Base-by-base conservation (phyloP, 1,140 invertebrate species). In the Diuraphis noxia region DNA sequence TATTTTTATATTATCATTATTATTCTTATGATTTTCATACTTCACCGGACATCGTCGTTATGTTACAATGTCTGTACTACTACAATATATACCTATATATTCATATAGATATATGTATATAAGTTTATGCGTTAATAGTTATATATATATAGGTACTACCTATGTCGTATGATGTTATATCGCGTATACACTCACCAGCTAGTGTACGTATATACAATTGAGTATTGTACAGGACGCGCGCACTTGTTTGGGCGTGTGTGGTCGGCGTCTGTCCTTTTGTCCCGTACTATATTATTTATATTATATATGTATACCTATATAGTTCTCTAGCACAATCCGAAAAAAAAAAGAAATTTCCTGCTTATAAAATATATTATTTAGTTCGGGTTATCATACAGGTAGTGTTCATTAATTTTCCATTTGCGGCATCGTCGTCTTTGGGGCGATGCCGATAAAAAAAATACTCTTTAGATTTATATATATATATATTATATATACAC, bases 321-420 rank as follows among this genome's bases (percentile, higher is more conserved):
- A 63, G 77, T 91, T 43, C 34, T 81, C 63, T 23, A 25, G 77
- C 34, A 90, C 43, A 52, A 91, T 46, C 41, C 10, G 25, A 63
- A 88, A 63, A 56, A 56, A 88, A 88, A 88, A 88, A 56, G 38
- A 90, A 36, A 77, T 89, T 72, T 90, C 63, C 41, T 9, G 72
- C 72, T 90, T 49, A 49, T 90, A 90, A 90, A 90, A 49, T 81
- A 90, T 91, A 52, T 30, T 81, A 52, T 81, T 90, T 90, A 90
- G 88, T 90, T 56, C 43, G 41, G 34, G 38, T 86, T 49, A 85
- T 85, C 46, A 10, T 43, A 84, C 40, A 43, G 34, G n/a, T 19
- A 30, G 88, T 49, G 89, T 91, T 82, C 89, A 91, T 91, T 91
- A 91, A 91, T 91, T 91, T 82, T 34, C 89, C 89, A 91, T 91